phyloP scores from a whole-genome alignment of 2,888 invertebrate genomes.

The Serripes groenlandicus region DNA sequence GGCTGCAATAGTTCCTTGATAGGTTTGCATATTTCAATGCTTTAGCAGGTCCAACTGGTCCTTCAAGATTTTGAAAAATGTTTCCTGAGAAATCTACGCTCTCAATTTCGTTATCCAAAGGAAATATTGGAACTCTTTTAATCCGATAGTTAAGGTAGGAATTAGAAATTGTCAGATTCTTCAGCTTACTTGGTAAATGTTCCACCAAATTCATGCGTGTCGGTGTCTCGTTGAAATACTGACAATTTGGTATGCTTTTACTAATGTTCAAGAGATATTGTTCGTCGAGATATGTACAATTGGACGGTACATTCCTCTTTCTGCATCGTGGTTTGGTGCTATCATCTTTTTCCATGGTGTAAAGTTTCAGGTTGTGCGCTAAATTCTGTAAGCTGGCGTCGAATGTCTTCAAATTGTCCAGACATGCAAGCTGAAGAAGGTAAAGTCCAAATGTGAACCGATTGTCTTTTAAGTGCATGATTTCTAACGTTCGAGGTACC shows the following conservation, averaged over 20 bases:
- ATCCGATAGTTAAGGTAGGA: slow-evolving; percentile 13
- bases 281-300: background rate
- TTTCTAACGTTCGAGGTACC: slow-evolving; percentile 25
- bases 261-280: background rate
- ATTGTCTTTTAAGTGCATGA: slow-evolving; percentile 34
- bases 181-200: slow-evolving; percentile 9
- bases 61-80: slow-evolving; percentile 7
- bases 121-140: background rate
- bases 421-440: slow-evolving; percentile 34
- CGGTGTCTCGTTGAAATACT: background rate
- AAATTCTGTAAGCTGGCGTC: slow-evolving; percentile 10
- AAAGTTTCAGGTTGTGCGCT: background rate
- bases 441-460: slow-evolving; percentile 45
- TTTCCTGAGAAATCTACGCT: slow-evolving; percentile 27
- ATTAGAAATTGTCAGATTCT: background rate
- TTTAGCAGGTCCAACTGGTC: slow-evolving; percentile 8
- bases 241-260: background rate
- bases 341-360: too few species aligned
- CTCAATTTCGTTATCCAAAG: slow-evolving; percentile 10
- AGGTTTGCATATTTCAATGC: slow-evolving; percentile 24
- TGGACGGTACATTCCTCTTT: background rate
- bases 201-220: background rate
- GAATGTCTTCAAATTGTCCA: background rate
- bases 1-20: slow-evolving; percentile 28
- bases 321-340: too few species aligned